phyloP scores from a whole-genome alignment of 37 sponge, comb jelly and placozoan species.

The Halichondria panicea region DNA sequence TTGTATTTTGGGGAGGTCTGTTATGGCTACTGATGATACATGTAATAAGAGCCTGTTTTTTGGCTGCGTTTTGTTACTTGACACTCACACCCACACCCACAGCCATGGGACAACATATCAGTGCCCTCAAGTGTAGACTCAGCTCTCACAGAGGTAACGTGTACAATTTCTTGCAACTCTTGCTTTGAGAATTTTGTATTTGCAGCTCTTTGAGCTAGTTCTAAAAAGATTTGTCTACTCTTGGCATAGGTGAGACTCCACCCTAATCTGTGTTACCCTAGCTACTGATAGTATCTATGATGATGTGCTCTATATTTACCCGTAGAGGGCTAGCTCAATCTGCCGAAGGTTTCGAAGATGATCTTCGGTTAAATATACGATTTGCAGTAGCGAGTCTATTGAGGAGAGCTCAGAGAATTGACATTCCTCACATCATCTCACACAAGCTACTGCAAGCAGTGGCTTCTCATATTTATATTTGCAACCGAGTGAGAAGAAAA shows the following conservation, averaged over 20 bases:
- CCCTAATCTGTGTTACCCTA: background rate
- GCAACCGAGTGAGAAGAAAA: conserved; percentile 44
- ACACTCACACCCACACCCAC: background rate
- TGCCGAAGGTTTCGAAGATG: conserved; percentile 27
- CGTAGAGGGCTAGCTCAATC: conserved; percentile 9
- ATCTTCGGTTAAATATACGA: conserved; percentile 23
- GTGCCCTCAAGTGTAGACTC: conserved; percentile 34
- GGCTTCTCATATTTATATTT: conserved; percentile 55
- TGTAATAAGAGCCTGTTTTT: background rate
- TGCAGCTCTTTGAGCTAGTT: conserved; percentile 59
- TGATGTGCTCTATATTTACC: background rate
- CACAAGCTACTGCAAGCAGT: conserved; percentile 26
- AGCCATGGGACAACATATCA: conserved; percentile 49
- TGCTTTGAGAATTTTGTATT: background rate
- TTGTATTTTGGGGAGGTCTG: no score
- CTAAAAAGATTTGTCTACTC: conserved; percentile 59
- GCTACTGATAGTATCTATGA: background rate
- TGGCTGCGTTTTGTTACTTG: background rate
- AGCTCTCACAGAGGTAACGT: conserved; percentile 32
- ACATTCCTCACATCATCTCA: conserved; percentile 49
- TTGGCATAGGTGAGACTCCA: conserved; percentile 57
- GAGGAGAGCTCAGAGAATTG: conserved; percentile 16
- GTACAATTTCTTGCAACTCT: background rate
- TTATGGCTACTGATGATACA: background rate
- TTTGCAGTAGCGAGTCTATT: conserved; percentile 21